Evolutionary conservation across 2,113 vertebrate species (phyloP).

Genomic region (Bombycilla garrulus): DNA sequence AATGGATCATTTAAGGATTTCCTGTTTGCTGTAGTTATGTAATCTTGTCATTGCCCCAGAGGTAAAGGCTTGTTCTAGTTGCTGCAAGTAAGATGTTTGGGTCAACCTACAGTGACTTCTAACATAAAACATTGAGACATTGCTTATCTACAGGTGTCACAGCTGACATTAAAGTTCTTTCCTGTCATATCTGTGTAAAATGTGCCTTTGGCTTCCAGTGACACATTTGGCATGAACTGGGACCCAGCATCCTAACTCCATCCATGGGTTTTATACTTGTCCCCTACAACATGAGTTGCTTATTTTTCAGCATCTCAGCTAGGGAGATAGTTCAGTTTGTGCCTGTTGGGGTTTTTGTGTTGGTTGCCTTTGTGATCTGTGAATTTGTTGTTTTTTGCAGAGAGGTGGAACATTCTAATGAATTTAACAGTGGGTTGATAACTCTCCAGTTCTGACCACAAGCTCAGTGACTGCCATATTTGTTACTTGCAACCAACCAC

Average conservation of each 20-base stretch:
- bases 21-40: not conserved
- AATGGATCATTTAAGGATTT: not conserved
- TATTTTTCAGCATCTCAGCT: not conserved
- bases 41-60: not conserved
- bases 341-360: not conserved
- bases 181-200: not conserved
- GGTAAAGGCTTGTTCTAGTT: not conserved
- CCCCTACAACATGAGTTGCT: not conserved
- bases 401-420: not conserved
- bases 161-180: not conserved
- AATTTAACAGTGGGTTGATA: not conserved
- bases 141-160: not conserved
- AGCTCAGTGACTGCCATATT: not conserved
- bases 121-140: not conserved
- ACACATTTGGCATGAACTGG: not conserved
- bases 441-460: not conserved
- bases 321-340: not conserved
- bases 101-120: not conserved
- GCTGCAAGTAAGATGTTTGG: not conserved
- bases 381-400: not conserved
- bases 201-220: not conserved
- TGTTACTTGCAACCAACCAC: not conserved
- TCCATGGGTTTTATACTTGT: not conserved
- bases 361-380: not conserved
- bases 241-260: not conserved